Conservation (phyloP, 2,113 vertebrate species). For the Cathartes aura region DNA sequence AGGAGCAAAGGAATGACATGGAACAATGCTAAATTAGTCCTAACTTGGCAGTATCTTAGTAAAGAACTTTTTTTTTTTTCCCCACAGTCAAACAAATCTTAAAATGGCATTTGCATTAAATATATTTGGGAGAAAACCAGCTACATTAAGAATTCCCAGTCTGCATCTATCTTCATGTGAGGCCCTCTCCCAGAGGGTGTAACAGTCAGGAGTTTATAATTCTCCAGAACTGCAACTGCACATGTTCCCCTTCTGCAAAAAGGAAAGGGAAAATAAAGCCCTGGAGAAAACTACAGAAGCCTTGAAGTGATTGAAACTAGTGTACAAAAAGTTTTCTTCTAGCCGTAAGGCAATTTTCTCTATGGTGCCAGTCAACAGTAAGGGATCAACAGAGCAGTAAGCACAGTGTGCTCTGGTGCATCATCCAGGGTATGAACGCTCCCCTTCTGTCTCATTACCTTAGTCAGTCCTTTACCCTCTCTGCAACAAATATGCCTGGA, state of each 20-base stretch:
- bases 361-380: neutral
- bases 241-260: neutral
- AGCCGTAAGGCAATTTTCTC: neutral
- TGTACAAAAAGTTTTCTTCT: neutral
- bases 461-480: neutral
- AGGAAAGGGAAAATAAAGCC: neutral
- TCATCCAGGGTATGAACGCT: neutral
- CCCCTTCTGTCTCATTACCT: neutral
- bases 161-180: neutral
- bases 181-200: neutral
- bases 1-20: neutral
- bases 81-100: neutral
- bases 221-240: neutral
- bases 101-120: neutral
- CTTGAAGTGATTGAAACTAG: fast-evolving
- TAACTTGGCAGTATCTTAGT: neutral
- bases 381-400: neutral
- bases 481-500: neutral
- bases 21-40: neutral
- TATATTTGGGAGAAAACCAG: neutral
- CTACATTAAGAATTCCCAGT: neutral
- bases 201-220: neutral
- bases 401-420: neutral
- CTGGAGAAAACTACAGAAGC: neutral
- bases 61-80: neutral